These are phyloP conservation scores for Cervus canadensis DNA, from an alignment of 2,113 vertebrate genomes.

Conservation along the genomic window DNA sequence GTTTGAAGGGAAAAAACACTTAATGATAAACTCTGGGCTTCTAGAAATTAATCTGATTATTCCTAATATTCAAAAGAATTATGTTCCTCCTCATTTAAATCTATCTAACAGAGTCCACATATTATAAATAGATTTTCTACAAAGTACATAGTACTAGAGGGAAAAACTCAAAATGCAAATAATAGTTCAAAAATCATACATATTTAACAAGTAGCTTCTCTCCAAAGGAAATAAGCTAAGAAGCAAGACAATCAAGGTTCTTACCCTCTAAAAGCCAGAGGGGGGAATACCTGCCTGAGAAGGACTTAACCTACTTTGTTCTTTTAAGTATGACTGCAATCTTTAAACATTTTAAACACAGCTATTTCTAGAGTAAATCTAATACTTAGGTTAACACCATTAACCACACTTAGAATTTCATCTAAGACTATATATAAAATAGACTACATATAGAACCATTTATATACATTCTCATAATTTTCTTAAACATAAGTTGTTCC, in stretches of 20 bases:
- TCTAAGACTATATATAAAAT: not conserved
- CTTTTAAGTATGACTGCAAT: not conserved
- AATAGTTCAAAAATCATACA: slow-evolving; percentile 27
- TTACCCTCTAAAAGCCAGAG: not conserved
- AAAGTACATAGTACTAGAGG: not conserved
- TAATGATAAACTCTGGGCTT: not conserved
- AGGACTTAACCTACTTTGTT: not conserved
- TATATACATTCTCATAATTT: not conserved
- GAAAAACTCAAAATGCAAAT: slow-evolving; percentile 18
- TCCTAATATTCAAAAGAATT: slow-evolving; percentile 33
- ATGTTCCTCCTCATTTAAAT: not conserved
- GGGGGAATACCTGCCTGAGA: not conserved
- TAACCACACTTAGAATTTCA: not conserved
- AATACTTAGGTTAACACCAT: not conserved
- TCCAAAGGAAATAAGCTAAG: not conserved
- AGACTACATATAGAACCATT: not conserved
- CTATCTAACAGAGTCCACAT: not conserved
- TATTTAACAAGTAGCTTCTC: slow-evolving; percentile 5
- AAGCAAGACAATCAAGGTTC: not conserved
- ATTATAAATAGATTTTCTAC: slow-evolving; percentile 1
- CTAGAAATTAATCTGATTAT: slow-evolving; percentile 33
- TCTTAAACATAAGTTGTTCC: not conserved
- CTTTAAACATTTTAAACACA: not conserved
- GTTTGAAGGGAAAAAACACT: not conserved
- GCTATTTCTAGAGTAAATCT: not conserved